Evolutionary conservation across 2,113 vertebrate genomes (phyloP), one percentile per base, ranked within the genome.

Genomic region (Gobio gobio): DNA sequence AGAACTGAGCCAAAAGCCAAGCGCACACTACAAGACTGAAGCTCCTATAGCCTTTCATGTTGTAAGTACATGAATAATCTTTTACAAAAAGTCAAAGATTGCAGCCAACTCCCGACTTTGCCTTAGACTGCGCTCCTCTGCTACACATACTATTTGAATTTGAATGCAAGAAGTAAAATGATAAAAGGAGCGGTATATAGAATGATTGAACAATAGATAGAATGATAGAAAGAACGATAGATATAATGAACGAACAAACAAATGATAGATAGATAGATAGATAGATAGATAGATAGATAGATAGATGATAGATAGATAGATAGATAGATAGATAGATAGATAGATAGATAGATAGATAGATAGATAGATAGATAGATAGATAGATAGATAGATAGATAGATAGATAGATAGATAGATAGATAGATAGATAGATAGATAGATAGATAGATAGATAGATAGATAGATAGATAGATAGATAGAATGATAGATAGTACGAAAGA

Each of bases 1-100:
- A 63, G 82, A 73, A 45, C 24, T 26, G 78, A 79, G 36, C 58
- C 78, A 63, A 64, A 73, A 74, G n/a, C n/a, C 43, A 54, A 33
- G 45, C 47, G 9, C 24, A 76, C 47, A 29, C 49, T 20, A 49
- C 74, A 76, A 76, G 49, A 54, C 45, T 76, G 14, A 54, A 54
- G 47, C 70, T 24, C 3, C 4, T 49, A 43, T 29, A 47, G 10
- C 70, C 43, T 49, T 74, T 74, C 43, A 24, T 49, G n/a, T 16
- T 24, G 47, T 7, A 47, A 26, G 70, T 54, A 33, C 54, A 47
- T 10, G 47, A 33, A 49, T 49, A 29, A 51, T 49, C 47, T 54
- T 47, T 75, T 14, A 75, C n/a, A 75, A 75, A 76, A 76, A 49
- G 73, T 16, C 7, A 20, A 75, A 49, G 45, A 75, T 14, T 76